Conservation (phyloP, 2,113 vertebrate species). For the Dipodomys merriami region DNA sequence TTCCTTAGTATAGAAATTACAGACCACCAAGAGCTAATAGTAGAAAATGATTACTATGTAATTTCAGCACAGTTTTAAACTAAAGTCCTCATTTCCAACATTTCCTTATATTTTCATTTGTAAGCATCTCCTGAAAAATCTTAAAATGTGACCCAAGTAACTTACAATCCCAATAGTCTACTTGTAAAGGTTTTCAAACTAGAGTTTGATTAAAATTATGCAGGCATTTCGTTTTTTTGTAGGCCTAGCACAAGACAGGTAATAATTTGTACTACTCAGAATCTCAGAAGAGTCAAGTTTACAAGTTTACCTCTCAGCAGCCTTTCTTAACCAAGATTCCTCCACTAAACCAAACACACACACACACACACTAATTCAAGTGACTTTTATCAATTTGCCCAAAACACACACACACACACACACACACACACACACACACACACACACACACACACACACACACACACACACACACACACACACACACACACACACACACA, state of each 20-base stretch:
- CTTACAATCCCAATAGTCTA: slow-evolving; percentile 13
- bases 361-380: slow-evolving; percentile 43
- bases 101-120: slow-evolving; percentile 35
- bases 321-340: slow-evolving; percentile 22
- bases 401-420: slow-evolving; percentile 28
- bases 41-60: background rate
- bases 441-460: slow-evolving; percentile 31
- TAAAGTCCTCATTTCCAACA: slow-evolving; percentile 16
- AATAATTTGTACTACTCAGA: background rate
- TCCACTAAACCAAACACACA: slow-evolving; percentile 12
- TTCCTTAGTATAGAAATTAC: background rate
- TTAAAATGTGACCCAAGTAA: background rate
- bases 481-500: slow-evolving; percentile 32
- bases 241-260: background rate
- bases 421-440: slow-evolving; percentile 35
- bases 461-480: background rate
- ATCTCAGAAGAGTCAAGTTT: background rate
- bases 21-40: background rate
- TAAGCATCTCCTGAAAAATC: slow-evolving; percentile 42
- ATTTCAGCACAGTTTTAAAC: slow-evolving; percentile 51
- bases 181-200: slow-evolving; percentile 34
- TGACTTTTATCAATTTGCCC: slow-evolving; percentile 51
- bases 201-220: slow-evolving; percentile 31
- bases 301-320: slow-evolving; percentile 35
- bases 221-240: background rate